Evolutionary conservation across 2,113 vertebrate species (phyloP), one percentile per base, ranked within the genome.

Genomic region (Symphodus melops): DNA sequence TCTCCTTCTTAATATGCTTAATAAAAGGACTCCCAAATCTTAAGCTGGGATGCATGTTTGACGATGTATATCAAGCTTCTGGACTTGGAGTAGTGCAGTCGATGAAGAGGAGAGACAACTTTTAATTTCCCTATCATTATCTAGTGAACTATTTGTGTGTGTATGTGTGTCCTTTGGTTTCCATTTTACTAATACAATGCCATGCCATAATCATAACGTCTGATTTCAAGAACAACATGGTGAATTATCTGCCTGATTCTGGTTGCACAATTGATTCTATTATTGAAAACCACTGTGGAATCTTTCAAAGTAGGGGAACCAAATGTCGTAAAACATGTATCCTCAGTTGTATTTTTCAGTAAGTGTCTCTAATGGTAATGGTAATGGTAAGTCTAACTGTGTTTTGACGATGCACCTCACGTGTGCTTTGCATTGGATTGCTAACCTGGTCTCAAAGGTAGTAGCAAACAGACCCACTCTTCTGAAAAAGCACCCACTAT

Each of bases 91-190:
- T n/a, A n/a, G n/a, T n/a, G n/a, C n/a, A n/a, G n/a, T n/a, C n/a
- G n/a, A n/a, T 54, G 73, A 23, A 72, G 48, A 64, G 49, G 44
- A 49, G 44, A 73, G n/a, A 56, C 28, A 55, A 61, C 25, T 52
- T 68, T 68, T 63, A 64, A 65, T 72, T 79, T 59, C 69, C 56
- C 51, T 28, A 9, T 25, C 70, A 28, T 59, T 77, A 62, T 73
- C 17, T n/a, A 2, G n/a, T 9, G 41, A 17, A 48, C 46, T 6
- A 7, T 17, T 17, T 41, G 8, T 41, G 44, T 61, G n/a, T n/a
- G 25, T 60, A 54, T 36, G 25, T 60, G 58, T 36, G 39, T 71
- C 42, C 28, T 33, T 33, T 33, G 3, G 28, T 6, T 33, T 33
- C 28, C 28, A 33, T 33, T 33, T 5, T 33, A 41, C 6, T 41